Conservation (phyloP, 2,888 invertebrate genomes). For the Synergus gifuensis region DNA sequence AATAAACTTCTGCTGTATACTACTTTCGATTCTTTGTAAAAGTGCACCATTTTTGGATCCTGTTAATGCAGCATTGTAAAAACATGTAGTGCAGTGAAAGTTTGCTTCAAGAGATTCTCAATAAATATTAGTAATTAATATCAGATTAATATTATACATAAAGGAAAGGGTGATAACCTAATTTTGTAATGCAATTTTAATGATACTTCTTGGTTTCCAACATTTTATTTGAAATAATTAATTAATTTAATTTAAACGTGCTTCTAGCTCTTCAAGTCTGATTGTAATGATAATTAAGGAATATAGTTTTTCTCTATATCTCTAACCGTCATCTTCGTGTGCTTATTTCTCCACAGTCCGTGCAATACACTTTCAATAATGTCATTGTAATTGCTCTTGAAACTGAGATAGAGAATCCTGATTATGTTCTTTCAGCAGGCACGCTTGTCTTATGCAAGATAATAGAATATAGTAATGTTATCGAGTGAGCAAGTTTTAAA, state of each 20-base stretch:
- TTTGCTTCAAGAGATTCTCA: neutral
- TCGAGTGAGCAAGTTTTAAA: conserved; percentile 26
- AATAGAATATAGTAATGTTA: neutral
- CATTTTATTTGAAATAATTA: too few species aligned
- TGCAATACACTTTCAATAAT: conserved; percentile 33
- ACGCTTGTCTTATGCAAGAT: conserved; percentile 37
- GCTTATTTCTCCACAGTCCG: conserved; percentile 14
- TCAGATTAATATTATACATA: neutral
- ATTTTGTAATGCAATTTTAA: neutral
- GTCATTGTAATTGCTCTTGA: conserved; percentile 37
- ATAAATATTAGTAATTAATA: neutral
- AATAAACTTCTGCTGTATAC: neutral
- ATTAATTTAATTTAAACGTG: neutral
- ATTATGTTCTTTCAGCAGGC: conserved; percentile 29
- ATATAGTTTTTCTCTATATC: neutral
- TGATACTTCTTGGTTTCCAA: too few species aligned
- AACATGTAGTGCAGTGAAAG: neutral
- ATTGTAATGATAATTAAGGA: neutral
- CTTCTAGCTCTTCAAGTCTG: neutral
- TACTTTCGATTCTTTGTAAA: neutral
- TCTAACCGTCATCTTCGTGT: neutral
- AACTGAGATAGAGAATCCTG: conserved; percentile 24
- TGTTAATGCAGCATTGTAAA: neutral
- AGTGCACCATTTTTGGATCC: neutral
- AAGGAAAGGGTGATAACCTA: neutral